These are phyloP conservation scores for Oscheius sp. DNA, from an alignment of 2,888 invertebrate species.

Conservation along the genomic window DNA sequence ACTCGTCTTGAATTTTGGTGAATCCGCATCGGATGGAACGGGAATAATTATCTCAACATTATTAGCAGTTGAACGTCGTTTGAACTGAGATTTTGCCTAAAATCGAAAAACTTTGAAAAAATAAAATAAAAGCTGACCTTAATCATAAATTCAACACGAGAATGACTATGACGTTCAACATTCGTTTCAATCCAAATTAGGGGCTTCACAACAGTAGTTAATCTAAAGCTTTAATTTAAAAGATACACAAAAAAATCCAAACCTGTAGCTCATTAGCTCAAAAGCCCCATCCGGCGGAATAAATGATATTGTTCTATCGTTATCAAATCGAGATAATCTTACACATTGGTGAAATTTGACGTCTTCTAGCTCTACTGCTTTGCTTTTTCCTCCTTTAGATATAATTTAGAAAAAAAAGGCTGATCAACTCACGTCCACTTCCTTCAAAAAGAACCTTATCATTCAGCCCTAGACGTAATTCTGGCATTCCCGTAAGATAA, in stretches of 20 bases:
- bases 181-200: conserved; percentile 98
- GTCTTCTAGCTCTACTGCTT: conserved; percentile 96
- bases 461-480: conserved; percentile 91
- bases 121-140: conserved; percentile 74
- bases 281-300: conserved; percentile 99
- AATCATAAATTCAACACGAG: conserved; percentile 97
- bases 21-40: conserved; percentile 94
- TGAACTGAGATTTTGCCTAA: conserved; percentile 93
- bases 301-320: conserved; percentile 89
- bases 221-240: conserved; percentile 18
- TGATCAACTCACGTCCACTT: conserved; percentile 82
- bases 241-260: neutral
- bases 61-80: conserved; percentile 94
- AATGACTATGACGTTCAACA: conserved; percentile 96
- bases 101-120: conserved; percentile 39
- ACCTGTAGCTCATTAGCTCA: conserved; percentile 80
- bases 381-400: conserved; percentile 75
- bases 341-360: conserved; percentile 99
- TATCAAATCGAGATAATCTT: conserved; percentile 92
- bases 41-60: conserved; percentile 97
- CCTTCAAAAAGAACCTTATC: conserved; percentile 97
- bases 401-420: too few relatives aligned
- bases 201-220: conserved; percentile 80
- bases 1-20: conserved; percentile 83
- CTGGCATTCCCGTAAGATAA: conserved; percentile 97